Conservation (phyloP, 2,888 invertebrate genomes). For the Lithophane ornitopus region DNA sequence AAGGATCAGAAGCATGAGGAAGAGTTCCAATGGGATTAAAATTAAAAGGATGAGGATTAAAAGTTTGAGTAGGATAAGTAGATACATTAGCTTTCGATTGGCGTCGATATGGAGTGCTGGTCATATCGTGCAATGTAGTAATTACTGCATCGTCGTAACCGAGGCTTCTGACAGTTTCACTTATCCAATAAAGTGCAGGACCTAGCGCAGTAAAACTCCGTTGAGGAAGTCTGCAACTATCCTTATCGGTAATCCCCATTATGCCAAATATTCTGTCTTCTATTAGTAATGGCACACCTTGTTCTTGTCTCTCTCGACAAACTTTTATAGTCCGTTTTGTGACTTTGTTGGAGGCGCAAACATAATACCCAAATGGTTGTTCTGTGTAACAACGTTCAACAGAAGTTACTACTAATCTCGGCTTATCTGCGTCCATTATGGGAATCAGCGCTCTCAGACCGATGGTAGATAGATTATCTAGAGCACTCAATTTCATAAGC, state of each 20-base stretch:
- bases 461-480: slow-evolving; percentile 67
- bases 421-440: slow-evolving; percentile 56
- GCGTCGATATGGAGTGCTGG: neutral
- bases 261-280: slow-evolving; percentile 73
- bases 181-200: slow-evolving; percentile 75
- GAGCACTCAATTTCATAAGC: slow-evolving; percentile 68
- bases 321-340: slow-evolving; percentile 39
- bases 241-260: slow-evolving; percentile 53
- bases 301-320: slow-evolving; percentile 62
- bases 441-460: slow-evolving; percentile 73
- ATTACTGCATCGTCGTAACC: slow-evolving; percentile 32
- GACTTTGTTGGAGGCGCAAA: slow-evolving; percentile 71
- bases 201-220: slow-evolving; percentile 69
- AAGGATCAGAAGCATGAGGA: neutral
- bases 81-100: neutral
- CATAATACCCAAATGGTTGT: slow-evolving; percentile 64
- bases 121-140: slow-evolving; percentile 27
- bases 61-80: neutral
- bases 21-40: neutral
- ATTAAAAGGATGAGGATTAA: neutral
- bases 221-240: slow-evolving; percentile 64
- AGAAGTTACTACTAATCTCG: slow-evolving; percentile 65
- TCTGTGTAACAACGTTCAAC: slow-evolving; percentile 69
- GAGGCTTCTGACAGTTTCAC: slow-evolving; percentile 50
- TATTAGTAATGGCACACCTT: slow-evolving; percentile 78